These are phyloP conservation scores for Ctenomys sociabilis DNA, from an alignment of 2,113 vertebrate genomes.

Conservation along the genomic window DNA sequence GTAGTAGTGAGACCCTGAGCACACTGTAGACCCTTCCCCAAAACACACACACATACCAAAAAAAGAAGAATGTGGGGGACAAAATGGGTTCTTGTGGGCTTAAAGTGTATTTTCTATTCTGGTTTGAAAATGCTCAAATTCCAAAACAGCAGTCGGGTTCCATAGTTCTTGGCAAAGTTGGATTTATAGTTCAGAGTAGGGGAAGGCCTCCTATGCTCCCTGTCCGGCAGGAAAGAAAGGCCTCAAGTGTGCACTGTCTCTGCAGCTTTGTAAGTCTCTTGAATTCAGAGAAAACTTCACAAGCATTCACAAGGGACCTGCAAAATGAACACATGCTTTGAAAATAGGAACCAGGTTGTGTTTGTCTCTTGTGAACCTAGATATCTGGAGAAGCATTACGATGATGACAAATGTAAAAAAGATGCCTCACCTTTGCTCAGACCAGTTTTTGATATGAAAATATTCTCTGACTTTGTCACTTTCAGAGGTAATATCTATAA, in stretches of 20 bases:
- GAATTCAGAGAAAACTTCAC: conserved; percentile 56
- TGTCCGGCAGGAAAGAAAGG: conserved; percentile 24
- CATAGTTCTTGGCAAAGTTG: conserved; percentile 34
- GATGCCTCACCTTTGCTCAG: background rate
- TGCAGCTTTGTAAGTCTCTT: background rate
- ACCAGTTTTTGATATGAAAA: background rate
- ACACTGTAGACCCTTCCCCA: too few relatives aligned
- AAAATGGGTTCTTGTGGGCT: background rate
- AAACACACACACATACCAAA: too few relatives aligned
- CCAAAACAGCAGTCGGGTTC: conserved; percentile 5
- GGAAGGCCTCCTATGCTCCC: background rate
- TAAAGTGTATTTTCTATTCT: conserved; percentile 58
- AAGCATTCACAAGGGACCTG: conserved; percentile 42
- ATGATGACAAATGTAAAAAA: background rate
- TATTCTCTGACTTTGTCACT: background rate
- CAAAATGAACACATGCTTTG: background rate
- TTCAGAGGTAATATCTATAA: background rate
- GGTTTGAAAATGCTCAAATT: conserved; percentile 39
- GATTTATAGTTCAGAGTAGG: conserved; percentile 15
- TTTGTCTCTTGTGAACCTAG: conserved; percentile 21
- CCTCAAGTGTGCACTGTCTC: background rate
- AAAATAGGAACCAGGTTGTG: conserved; percentile 49
- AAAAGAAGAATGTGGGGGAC: too few relatives aligned
- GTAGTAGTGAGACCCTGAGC: too few relatives aligned
- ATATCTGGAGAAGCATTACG: background rate